These are phyloP conservation scores for Notarius lentiginosus DNA, from an alignment of 2,113 vertebrate genomes.

Conservation along the genomic window DNA sequence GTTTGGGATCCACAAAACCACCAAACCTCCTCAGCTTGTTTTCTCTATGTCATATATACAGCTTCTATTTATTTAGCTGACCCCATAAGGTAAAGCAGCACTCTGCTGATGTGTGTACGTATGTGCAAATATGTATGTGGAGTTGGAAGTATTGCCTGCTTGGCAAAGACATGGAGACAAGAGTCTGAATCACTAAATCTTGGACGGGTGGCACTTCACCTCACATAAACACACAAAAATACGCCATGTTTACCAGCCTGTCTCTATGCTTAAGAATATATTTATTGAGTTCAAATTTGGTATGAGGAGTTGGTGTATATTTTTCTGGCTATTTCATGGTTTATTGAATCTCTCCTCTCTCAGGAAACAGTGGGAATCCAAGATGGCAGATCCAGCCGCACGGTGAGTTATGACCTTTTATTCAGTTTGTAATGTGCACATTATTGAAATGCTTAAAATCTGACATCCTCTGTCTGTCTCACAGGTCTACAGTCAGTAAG, in stretches of 20 bases:
- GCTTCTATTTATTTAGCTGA: conserved; percentile 51
- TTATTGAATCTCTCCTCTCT: conserved; percentile 39
- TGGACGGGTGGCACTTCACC: conserved; percentile 10
- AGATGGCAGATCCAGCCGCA: conserved; percentile 82
- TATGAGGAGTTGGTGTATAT: conserved; percentile 12
- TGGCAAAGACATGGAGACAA: conserved; percentile 14
- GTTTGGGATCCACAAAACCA: conserved; percentile 45
- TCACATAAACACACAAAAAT: conserved; percentile 36
- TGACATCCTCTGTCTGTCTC: neutral
- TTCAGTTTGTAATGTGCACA: neutral
- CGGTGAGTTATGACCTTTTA: conserved; percentile 71
- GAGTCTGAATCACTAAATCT: conserved; percentile 8
- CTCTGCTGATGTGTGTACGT: neutral
- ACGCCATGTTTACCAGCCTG: conserved; percentile 19
- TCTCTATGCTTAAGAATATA: conserved; percentile 18
- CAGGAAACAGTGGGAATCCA: conserved; percentile 92
- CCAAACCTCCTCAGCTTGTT: conserved; percentile 45
- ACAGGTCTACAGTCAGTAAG: conserved; percentile 74
- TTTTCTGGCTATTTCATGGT: conserved; percentile 25
- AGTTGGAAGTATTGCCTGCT: conserved; percentile 1
- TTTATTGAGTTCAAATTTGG: conserved; percentile 37
- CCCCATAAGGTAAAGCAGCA: conserved; percentile 10
- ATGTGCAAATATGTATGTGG: neutral
- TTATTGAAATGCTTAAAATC: neutral
- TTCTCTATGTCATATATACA: conserved; percentile 53